Evolutionary conservation across 2,888 invertebrate species (phyloP).

Genomic region (Pandemis heparana): DNA sequence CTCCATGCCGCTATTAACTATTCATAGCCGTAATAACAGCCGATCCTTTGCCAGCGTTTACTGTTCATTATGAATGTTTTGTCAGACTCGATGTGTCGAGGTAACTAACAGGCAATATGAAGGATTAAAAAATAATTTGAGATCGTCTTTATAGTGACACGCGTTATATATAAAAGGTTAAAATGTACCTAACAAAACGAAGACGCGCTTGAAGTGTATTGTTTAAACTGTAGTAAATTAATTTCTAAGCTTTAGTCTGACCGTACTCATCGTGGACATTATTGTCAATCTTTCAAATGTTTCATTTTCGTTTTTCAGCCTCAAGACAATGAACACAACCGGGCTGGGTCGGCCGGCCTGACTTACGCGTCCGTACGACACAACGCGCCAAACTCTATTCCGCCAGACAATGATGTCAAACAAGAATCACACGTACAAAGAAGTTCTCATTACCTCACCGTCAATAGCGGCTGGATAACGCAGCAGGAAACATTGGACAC

Average conservation of each 20-base stretch:
- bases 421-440: slow-evolving; percentile 74
- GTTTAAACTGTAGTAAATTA: background rate
- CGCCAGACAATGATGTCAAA: slow-evolving; percentile 67
- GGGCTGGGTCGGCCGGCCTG: slow-evolving; percentile 57
- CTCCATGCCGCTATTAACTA: slow-evolving; percentile 53
- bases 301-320: slow-evolving; percentile 58
- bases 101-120: no score
- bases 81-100: slow-evolving; percentile 50
- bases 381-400: slow-evolving; percentile 56
- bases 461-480: slow-evolving; percentile 81
- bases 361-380: slow-evolving; percentile 62
- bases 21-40: slow-evolving; percentile 71
- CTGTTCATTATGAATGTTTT: slow-evolving; percentile 52
- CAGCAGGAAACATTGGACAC: slow-evolving; percentile 70
- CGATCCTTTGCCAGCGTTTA: slow-evolving; percentile 66
- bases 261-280: background rate
- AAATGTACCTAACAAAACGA: background rate
- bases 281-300: background rate
- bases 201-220: background rate
- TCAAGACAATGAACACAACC: slow-evolving; percentile 66
- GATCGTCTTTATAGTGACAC: background rate
- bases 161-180: background rate
- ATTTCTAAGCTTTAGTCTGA: background rate
- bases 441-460: slow-evolving; percentile 79
- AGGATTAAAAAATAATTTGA: slow-evolving; percentile 11